Percentiles rank a stretch among this genome's conserved stretches.
Conservation (phyloP, 2,797 vertebrate species). For the Arrhamphus sclerolepis region DNA sequence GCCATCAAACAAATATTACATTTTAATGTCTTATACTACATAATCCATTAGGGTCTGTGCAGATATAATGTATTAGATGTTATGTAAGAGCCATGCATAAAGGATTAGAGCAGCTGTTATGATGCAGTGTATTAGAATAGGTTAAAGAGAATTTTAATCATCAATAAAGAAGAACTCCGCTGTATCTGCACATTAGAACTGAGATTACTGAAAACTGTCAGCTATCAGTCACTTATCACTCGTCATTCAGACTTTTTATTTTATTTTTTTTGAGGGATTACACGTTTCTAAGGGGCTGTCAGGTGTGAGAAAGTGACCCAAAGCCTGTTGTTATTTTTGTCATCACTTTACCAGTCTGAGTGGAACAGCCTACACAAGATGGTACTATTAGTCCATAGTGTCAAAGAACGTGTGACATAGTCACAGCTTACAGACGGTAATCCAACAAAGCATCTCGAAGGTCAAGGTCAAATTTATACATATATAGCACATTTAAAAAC, state of each 20-base stretch:
- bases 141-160: no score
- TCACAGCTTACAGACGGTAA: constrained; percentile 14
- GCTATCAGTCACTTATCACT: not conserved
- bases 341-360: constrained; percentile 9
- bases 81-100: not conserved
- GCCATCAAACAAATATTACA: not conserved
- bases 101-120: not conserved
- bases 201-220: not conserved
- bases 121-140: not conserved
- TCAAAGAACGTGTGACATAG: constrained; percentile 9
- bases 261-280: not conserved
- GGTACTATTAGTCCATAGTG: constrained; percentile 4
- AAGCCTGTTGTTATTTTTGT: constrained; percentile 20
- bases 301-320: constrained; percentile 16
- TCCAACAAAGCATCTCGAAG: constrained; percentile 4
- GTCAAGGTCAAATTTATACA: no score
- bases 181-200: no score
- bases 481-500: no score
- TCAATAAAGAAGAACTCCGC: no score
- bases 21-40: not conserved
- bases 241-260: not conserved
- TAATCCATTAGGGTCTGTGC: not conserved
- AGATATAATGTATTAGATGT: not conserved
- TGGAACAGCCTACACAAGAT: constrained; percentile 18
- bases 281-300: constrained; percentile 7